These are phyloP conservation scores for Girardinus metallicus DNA, from an alignment of 2,797 vertebrate genomes.

Conservation along the genomic window DNA sequence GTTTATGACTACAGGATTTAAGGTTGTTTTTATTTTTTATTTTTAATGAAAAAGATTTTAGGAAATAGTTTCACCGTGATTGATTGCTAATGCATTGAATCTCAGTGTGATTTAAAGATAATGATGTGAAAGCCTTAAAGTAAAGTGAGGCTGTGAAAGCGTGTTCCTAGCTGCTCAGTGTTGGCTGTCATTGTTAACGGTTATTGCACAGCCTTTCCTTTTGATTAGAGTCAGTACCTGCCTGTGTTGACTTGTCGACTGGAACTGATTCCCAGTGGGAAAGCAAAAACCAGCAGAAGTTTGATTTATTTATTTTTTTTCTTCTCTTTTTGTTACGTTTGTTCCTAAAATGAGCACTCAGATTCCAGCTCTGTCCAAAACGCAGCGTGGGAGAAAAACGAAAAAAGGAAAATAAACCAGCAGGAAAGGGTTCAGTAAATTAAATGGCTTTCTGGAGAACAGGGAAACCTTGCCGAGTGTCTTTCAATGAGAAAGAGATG, in stretches of 20 bases:
- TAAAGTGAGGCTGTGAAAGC: constrained; percentile 22
- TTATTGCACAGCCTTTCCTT: constrained; percentile 22
- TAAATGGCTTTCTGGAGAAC: constrained; percentile 65
- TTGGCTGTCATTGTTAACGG: constrained; percentile 41
- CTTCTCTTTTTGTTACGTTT: constrained; percentile 47
- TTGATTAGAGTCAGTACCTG: constrained; percentile 45
- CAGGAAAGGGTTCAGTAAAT: constrained; percentile 63
- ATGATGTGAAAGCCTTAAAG: constrained; percentile 26
- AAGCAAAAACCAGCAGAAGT: constrained; percentile 33
- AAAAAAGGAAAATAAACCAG: constrained; percentile 2
- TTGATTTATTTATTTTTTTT: constrained; percentile 37
- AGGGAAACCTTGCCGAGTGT: constrained; percentile 51
- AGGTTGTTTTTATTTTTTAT: background rate
- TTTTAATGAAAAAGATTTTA: background rate
- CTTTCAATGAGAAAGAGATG: constrained; percentile 67
- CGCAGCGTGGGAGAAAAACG: constrained; percentile 7
- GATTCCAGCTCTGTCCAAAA: constrained; percentile 22
- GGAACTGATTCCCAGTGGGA: constrained; percentile 46
- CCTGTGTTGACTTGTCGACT: constrained; percentile 40
- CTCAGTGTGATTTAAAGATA: constrained; percentile 1
- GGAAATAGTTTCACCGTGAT: background rate
- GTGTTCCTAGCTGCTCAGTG: constrained; percentile 21
- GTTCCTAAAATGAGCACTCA: constrained; percentile 39
- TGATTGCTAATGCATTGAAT: background rate
- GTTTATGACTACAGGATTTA: background rate